phyloP scores from a whole-genome alignment of 2,888 invertebrate genomes.

The Cantharis nigra region DNA sequence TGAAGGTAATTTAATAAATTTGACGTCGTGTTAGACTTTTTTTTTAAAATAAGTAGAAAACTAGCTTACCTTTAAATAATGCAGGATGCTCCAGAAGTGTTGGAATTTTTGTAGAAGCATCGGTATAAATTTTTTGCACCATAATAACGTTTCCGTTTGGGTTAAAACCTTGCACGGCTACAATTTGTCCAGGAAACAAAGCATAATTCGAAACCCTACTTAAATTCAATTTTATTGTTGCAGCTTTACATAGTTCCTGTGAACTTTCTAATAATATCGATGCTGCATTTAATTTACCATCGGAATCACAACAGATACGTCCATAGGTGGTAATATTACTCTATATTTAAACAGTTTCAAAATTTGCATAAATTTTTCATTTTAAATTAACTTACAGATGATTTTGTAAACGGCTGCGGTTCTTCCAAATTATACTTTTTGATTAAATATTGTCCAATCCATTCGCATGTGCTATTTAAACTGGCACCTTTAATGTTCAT shows the following conservation, averaged over 20 bases:
- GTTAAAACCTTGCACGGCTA: constrained; percentile 75
- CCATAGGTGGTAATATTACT: constrained; percentile 61
- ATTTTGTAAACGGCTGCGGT: constrained; percentile 12
- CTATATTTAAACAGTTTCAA: constrained; percentile 25
- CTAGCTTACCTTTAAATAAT: constrained; percentile 7
- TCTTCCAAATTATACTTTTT: constrained; percentile 46
- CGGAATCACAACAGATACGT: constrained; percentile 75
- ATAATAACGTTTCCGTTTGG: constrained; percentile 70
- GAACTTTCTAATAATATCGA: constrained; percentile 73
- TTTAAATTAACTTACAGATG: constrained; percentile 20
- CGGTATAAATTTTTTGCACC: constrained; percentile 67
- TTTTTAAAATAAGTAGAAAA: not conserved
- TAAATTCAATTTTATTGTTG: constrained; percentile 55
- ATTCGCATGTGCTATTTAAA: constrained; percentile 53
- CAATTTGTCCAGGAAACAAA: constrained; percentile 79
- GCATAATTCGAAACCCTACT: constrained; percentile 64
- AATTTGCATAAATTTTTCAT: not conserved
- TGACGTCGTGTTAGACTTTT: not conserved
- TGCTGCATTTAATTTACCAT: constrained; percentile 71
- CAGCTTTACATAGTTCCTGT: constrained; percentile 58
- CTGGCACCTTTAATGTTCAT: constrained; percentile 53
- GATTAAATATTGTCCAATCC: constrained; percentile 45
- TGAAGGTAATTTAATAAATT: not conserved
- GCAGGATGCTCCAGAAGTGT: constrained; percentile 2
- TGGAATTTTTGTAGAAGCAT: constrained; percentile 57